Percentiles rank a stretch among this genome's conserved stretches.
phyloP scores from a whole-genome alignment of 2,888 invertebrate genomes.

The Chouioia cunea region DNA sequence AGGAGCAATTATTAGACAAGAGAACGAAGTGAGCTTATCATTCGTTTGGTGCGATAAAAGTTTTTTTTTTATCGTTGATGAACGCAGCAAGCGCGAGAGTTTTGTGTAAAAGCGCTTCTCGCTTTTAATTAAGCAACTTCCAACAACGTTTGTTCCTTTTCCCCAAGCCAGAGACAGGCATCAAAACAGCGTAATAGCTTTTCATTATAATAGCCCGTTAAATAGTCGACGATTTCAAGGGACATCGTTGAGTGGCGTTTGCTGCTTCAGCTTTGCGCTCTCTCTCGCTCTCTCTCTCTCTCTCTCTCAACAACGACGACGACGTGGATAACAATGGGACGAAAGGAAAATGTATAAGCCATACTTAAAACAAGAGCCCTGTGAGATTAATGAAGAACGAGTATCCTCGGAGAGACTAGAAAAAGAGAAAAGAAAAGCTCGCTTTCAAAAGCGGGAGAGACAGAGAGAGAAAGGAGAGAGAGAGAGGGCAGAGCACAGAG shows the following conservation, averaged over 20 bases:
- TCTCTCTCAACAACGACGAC: neutral
- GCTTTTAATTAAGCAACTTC: slow-evolving; percentile 21
- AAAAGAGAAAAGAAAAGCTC: neutral
- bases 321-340: slow-evolving; percentile 14
- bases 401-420: neutral
- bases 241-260: too few species aligned
- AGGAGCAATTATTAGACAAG: too few species aligned
- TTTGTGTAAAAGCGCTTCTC: too few species aligned
- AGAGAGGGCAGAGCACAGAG: slow-evolving; percentile 17
- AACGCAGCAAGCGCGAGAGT: too few species aligned
- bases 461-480: slow-evolving; percentile 17
- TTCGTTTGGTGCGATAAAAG: too few species aligned
- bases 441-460: neutral
- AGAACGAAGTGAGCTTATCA: too few species aligned
- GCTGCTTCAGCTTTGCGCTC: too few species aligned
- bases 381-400: slow-evolving; percentile 46
- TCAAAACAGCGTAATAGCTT: slow-evolving; percentile 28
- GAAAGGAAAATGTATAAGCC: slow-evolving; percentile 27
- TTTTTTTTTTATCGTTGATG: too few species aligned
- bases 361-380: slow-evolving; percentile 22
- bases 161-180: neutral
- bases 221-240: slow-evolving; percentile 13
- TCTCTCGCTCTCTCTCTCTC: too few species aligned
- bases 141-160: slow-evolving; percentile 12
- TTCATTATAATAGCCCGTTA: slow-evolving; percentile 39